Base-by-base conservation (phyloP, 2,797 vertebrate genomes). In the Gouania willdenowi region DNA sequence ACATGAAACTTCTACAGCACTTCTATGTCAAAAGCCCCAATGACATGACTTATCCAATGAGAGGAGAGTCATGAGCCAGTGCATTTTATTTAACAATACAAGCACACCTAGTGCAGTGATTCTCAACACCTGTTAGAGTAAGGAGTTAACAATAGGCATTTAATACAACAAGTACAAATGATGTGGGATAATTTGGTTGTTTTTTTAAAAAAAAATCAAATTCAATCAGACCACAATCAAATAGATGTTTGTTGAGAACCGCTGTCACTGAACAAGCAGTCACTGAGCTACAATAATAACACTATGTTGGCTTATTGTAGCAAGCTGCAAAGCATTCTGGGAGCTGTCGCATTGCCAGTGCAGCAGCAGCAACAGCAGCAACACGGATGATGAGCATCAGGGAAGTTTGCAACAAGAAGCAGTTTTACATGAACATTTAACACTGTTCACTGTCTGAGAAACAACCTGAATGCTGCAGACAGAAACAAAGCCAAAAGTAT, bases 211-310 rank as follows among this genome's bases (percentile, higher is more conserved):
- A n/a, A 30, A 45, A 16, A 42, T 8, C 2, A 21, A 51, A 36
- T 1, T 16, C 11, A 17, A 27, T 53, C 20, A 66, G n/a, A 54
- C 48, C 36, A 66, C 45, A 63, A 26, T 14, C 6, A 50, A 21
- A 5, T 36, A 41, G 8, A 16, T 38, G 41, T 50, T 27, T 32
- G 57, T 63, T 66, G 76, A 80, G 75, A 83, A 75, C 37, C 69
- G 68, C 21, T 53, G 65, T 42, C 45, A 28, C 5, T 23, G 26
- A 51, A 32, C 34, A 24, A 57, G 63, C 53, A 42, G 43, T 30
- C 49, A 27, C 36, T 26, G 45, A 27, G 27, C 47, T 54, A 21
- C 22, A n/a, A n/a, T n/a, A n/a, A n/a, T n/a, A n/a, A n/a, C n/a
- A n/a, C n/a, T n/a, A 61, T 38, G 44, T 26, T 34, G 57, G 60